Percentiles rank a stretch among this genome's conserved stretches.
Conservation (phyloP, 2,888 invertebrate species). For the Leptodirus hochenwartii region DNA sequence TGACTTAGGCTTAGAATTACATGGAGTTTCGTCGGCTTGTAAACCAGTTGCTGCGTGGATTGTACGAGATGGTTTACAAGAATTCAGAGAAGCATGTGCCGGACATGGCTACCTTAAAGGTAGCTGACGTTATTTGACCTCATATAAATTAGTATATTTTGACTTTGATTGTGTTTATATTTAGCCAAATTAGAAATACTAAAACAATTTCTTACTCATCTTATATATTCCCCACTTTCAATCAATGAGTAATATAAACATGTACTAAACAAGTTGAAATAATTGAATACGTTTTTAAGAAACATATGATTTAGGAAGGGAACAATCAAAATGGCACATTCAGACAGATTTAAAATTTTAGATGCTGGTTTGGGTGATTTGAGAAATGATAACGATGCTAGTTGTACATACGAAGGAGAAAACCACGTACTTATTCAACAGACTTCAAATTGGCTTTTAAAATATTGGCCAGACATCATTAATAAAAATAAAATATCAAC, state of each 20-base stretch:
- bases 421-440: slow-evolving; percentile 69
- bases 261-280: no score
- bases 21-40: slow-evolving; percentile 55
- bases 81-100: slow-evolving; percentile 85
- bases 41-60: slow-evolving; percentile 75
- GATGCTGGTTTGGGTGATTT: slow-evolving; percentile 56
- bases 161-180: no score
- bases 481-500: slow-evolving; percentile 27
- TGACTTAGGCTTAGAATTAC: slow-evolving; percentile 36
- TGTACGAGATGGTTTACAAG: slow-evolving; percentile 74
- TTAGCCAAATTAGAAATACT: no score
- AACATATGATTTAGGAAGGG: no score
- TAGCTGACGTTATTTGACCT: no score
- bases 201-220: no score
- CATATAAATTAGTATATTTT: no score
- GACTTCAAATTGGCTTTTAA: slow-evolving; percentile 67
- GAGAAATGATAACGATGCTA: slow-evolving; percentile 67
- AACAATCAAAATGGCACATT: no score
- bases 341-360: slow-evolving; percentile 24
- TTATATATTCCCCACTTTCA: no score
- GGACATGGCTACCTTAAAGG: slow-evolving; percentile 83
- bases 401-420: slow-evolving; percentile 81
- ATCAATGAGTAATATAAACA: no score
- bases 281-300: no score
- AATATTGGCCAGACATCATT: slow-evolving; percentile 31